These are phyloP conservation scores for Chrysogorgia sp. DNA, from an alignment of 92 coral and sea anemone genomes.

Conservation along the genomic window DNA sequence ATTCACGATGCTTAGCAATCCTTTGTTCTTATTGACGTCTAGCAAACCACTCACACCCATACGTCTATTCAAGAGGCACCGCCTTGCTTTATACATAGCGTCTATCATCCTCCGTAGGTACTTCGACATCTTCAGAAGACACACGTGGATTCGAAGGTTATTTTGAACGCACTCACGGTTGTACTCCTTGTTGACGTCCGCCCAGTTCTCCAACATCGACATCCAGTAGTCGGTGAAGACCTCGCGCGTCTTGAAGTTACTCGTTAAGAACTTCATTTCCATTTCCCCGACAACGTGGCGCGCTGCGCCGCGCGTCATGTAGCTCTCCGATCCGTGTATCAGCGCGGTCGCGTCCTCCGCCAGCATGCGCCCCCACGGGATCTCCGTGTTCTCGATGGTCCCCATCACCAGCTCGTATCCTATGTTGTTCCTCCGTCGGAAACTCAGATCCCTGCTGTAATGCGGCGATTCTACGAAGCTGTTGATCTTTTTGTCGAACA, in stretches of 20 bases:
- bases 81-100: constrained; percentile 45
- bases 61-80: no score
- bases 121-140: constrained; percentile 71
- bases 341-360: constrained; percentile 19
- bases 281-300: constrained; percentile 35
- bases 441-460: not conserved
- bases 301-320: constrained; percentile 27
- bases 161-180: not conserved
- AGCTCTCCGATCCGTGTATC: constrained; percentile 8
- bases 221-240: constrained; percentile 48
- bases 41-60: no score
- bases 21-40: no score
- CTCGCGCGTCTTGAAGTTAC: constrained; percentile 72
- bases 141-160: not conserved
- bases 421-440: constrained; percentile 24
- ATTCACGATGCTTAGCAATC: not conserved
- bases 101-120: constrained; percentile 63
- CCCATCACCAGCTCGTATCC: constrained; percentile 26
- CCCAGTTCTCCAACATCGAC: constrained; percentile 68
- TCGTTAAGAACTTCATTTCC: constrained; percentile 66
- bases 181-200: constrained; percentile 49
- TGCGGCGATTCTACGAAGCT: constrained; percentile 25
- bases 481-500: constrained; percentile 16
- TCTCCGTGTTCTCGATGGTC: not conserved
- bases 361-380: not conserved